Percentiles rank a stretch among this genome's conserved stretches.
Conservation (phyloP, 2,113 vertebrate genomes). For the Pedetes capensis region DNA sequence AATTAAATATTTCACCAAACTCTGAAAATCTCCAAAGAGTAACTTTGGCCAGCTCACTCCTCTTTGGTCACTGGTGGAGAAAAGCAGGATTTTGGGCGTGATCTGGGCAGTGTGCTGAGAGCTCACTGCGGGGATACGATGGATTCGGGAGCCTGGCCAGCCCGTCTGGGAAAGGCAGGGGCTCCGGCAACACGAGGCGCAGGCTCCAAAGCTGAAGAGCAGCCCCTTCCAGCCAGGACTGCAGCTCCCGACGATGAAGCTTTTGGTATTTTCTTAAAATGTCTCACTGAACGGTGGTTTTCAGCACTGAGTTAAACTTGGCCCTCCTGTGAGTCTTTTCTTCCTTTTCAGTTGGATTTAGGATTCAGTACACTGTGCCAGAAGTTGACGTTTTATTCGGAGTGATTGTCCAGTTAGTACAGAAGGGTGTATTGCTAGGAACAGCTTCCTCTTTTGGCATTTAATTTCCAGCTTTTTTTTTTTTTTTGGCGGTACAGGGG, state of each 20-base stretch:
- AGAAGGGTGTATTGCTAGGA: not conserved
- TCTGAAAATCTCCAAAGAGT: not conserved
- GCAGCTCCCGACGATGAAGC: accelerated
- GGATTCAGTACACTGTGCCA: accelerated
- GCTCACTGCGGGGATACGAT: no score
- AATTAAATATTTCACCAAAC: not conserved
- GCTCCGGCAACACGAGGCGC: not conserved
- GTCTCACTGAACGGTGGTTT: accelerated
- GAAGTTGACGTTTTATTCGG: not conserved
- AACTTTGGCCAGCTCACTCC: accelerated
- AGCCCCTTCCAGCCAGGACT: not conserved
- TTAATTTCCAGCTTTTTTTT: no score
- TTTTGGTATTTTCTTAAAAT: no score
- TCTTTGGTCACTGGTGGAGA: no score
- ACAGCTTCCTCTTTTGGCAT: no score
- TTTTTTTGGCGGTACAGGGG: no score
- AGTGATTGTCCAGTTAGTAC: accelerated
- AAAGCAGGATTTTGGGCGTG: not conserved
- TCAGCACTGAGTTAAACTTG: accelerated
- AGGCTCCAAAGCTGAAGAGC: not conserved
- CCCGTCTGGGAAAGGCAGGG: not conserved
- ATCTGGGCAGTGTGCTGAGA: no score
- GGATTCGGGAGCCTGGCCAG: accelerated
- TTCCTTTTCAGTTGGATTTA: not conserved
- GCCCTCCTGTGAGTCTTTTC: not conserved